Evolutionary conservation across 2,797 vertebrate genomes (phyloP).

Genomic region (Tapirus indicus): DNA sequence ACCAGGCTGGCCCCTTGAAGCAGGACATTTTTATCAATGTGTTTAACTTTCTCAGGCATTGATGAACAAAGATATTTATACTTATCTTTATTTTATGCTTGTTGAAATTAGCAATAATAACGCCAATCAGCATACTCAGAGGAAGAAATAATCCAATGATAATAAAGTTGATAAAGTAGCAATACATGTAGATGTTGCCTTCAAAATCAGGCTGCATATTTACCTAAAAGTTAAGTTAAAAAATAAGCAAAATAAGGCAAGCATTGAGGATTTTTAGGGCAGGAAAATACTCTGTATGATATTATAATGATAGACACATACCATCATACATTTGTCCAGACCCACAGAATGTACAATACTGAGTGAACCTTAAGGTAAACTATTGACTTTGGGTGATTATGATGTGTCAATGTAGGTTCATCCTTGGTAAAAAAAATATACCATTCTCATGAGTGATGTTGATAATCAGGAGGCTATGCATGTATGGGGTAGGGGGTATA

Average conservation of each 20-base stretch:
- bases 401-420: not conserved
- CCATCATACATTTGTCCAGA: not conserved
- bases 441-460: not conserved
- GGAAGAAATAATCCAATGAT: slow-evolving; percentile 80
- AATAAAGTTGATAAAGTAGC: slow-evolving; percentile 76
- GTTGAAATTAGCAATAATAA: slow-evolving; percentile 77
- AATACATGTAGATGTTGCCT: slow-evolving; percentile 67
- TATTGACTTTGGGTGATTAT: not conserved
- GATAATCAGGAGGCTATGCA: not conserved
- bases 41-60: not conserved
- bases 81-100: slow-evolving; percentile 80
- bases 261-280: not conserved
- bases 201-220: slow-evolving; percentile 75
- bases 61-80: slow-evolving; percentile 62
- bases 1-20: not conserved
- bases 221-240: slow-evolving; percentile 68
- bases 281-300: not conserved
- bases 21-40: not conserved
- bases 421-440: not conserved
- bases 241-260: slow-evolving; percentile 20
- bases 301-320: not conserved
- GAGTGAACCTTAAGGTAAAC: not conserved
- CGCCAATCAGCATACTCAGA: slow-evolving; percentile 76
- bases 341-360: not conserved
- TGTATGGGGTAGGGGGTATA: not conserved